A percentile compares a stretch with the other conserved stretches of the same genome.
Evolutionary conservation across 2,888 invertebrate species (phyloP).

Genomic region (Altica lythri): DNA sequence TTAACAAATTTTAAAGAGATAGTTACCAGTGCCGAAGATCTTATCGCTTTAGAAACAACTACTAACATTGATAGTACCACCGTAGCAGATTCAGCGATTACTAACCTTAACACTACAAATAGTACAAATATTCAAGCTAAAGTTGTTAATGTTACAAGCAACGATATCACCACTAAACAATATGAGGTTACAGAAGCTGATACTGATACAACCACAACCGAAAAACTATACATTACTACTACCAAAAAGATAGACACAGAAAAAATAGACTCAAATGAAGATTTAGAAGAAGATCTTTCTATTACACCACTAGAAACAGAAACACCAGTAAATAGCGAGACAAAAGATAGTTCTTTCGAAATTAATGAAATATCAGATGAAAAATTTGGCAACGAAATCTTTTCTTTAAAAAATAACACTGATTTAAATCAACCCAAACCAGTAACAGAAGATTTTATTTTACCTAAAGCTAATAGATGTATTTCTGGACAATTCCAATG

Average conservation of each 20-base stretch:
- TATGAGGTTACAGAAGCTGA: slow-evolving; percentile 50
- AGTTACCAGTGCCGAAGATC: slow-evolving; percentile 51
- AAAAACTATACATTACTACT: slow-evolving; percentile 45
- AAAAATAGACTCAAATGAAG: slow-evolving; percentile 31
- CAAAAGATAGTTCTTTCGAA: slow-evolving; percentile 6
- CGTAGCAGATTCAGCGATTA: no score
- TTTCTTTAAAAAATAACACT: neutral
- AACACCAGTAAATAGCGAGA: slow-evolving; percentile 8
- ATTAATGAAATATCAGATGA: slow-evolving; percentile 24
- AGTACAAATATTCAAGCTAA: slow-evolving; percentile 5
- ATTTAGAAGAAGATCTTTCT: slow-evolving; percentile 41
- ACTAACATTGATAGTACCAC: slow-evolving; percentile 39
- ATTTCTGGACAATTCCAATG: slow-evolving; percentile 65
- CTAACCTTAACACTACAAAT: no score
- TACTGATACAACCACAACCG: slow-evolving; percentile 49
- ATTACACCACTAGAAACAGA: slow-evolving; percentile 43
- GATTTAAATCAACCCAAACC: slow-evolving; percentile 43
- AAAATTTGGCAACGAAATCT: neutral
- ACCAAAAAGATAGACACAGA: slow-evolving; percentile 23
- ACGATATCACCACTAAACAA: slow-evolving; percentile 30
- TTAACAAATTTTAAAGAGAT: slow-evolving; percentile 38
- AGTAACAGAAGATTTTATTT: slow-evolving; percentile 50
- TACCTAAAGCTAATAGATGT: slow-evolving; percentile 60
- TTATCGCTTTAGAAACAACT: slow-evolving; percentile 54
- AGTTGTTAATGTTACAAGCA: slow-evolving; percentile 20